These are phyloP conservation scores for Lampris megalopsis DNA, from an alignment of 2,113 vertebrate species.

Conservation along the genomic window DNA sequence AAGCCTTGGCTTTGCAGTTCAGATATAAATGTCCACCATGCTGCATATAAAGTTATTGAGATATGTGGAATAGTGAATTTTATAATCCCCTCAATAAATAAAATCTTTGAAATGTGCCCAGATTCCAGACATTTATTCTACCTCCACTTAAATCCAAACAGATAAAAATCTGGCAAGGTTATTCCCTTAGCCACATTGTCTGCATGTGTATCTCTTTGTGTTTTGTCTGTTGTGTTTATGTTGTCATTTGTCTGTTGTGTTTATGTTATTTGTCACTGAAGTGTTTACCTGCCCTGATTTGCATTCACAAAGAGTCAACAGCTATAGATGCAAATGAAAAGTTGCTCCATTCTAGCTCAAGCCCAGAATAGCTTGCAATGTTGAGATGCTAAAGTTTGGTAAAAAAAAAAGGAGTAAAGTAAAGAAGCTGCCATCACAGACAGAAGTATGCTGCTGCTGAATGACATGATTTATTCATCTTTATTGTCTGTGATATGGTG, in stretches of 20 bases:
- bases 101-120: background rate
- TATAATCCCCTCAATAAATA: background rate
- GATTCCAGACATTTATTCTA: too few relatives aligned
- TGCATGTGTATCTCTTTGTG: background rate
- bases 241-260: background rate
- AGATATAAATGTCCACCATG: background rate
- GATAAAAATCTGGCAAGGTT: too few relatives aligned
- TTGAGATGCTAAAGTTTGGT: background rate
- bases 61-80: background rate
- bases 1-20: too few relatives aligned
- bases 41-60: background rate
- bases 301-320: background rate
- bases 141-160: too few relatives aligned
- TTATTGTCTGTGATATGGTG: slow-evolving; percentile 43
- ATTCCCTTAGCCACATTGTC: background rate
- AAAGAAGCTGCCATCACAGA: background rate
- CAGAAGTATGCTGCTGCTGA: background rate
- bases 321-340: background rate
- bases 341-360: too few relatives aligned
- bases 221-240: background rate
- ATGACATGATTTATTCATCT: background rate
- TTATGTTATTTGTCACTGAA: background rate
- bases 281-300: background rate
- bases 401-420: background rate
- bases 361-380: too few relatives aligned